phyloP scores from a whole-genome alignment of 2,888 invertebrate genomes.

The Acanthosepion lycidas region DNA sequence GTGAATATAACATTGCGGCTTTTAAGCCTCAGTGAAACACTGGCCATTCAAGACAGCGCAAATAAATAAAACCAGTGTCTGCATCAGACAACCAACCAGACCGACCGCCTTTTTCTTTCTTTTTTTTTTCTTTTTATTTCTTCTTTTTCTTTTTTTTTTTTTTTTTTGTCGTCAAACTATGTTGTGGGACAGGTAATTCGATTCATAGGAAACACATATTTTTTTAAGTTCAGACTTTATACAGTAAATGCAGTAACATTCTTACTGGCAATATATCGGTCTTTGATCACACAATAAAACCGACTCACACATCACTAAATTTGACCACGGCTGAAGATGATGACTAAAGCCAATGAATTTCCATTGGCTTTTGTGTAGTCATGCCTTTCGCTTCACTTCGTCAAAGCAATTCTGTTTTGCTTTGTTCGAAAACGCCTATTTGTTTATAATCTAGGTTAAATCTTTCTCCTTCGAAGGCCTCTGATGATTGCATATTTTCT shows the following conservation, averaged over 20 bases:
- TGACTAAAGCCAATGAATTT: constrained; percentile 20
- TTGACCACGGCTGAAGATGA: not conserved
- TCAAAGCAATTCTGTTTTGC: not conserved
- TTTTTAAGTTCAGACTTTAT: not conserved
- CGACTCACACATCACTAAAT: not conserved
- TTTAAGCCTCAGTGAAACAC: not conserved
- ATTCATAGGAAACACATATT: too few relatives aligned
- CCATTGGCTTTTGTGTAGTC: not conserved
- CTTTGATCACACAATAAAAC: not conserved
- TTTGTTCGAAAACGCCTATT: not conserved
- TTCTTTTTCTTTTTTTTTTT: not conserved
- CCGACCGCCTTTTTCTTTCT: not conserved
- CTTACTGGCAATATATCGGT: not conserved
- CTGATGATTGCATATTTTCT: too few relatives aligned
- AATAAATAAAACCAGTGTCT: not conserved
- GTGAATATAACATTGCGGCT: not conserved
- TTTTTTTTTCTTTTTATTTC: not conserved
- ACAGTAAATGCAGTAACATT: not conserved
- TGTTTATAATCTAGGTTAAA: not conserved
- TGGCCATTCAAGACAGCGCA: not conserved
- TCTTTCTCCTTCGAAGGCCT: not conserved
- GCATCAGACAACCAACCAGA: not conserved
- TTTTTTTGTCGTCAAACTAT: not conserved
- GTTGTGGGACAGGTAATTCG: not conserved
- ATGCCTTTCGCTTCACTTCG: not conserved